Conservation (phyloP, 2,113 vertebrate species). For the Chamaea fasciata region DNA sequence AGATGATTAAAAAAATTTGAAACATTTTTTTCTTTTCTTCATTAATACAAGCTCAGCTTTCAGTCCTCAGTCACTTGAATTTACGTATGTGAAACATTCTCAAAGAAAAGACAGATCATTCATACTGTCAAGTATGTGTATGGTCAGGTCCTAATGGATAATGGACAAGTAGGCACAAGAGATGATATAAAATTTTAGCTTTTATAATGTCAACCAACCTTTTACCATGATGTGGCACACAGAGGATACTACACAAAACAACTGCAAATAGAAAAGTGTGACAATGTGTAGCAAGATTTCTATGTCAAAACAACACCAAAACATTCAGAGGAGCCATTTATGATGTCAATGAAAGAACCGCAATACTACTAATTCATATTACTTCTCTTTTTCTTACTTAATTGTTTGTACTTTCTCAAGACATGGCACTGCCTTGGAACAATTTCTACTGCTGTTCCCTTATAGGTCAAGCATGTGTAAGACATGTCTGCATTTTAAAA, state of each 20-base stretch:
- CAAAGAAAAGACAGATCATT: not conserved
- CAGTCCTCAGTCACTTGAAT: not conserved
- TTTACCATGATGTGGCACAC: constrained; percentile 7
- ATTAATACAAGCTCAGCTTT: not conserved
- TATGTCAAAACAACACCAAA: constrained; percentile 51
- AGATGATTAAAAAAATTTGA: not conserved
- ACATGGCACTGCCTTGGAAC: not conserved
- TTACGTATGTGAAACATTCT: not conserved
- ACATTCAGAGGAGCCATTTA: constrained; percentile 34
- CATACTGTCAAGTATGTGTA: not conserved
- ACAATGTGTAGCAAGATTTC: constrained; percentile 16
- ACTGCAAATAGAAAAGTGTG: constrained; percentile 26
- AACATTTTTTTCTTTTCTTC: not conserved
- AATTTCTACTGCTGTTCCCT: not conserved
- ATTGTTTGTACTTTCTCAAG: constrained; percentile 7
- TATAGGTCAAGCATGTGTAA: not conserved
- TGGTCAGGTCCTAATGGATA: not conserved
- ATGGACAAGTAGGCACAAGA: not conserved
- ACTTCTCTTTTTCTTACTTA: constrained; percentile 1
- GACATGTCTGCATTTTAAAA: not conserved
- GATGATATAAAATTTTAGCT: not conserved
- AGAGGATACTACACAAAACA: not conserved
- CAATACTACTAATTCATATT: not conserved
- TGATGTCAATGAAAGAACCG: constrained; percentile 27
- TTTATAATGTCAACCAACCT: constrained; percentile 12